Conservation (phyloP, 2,797 vertebrate genomes). For the Limnodromus scolopaceus region DNA sequence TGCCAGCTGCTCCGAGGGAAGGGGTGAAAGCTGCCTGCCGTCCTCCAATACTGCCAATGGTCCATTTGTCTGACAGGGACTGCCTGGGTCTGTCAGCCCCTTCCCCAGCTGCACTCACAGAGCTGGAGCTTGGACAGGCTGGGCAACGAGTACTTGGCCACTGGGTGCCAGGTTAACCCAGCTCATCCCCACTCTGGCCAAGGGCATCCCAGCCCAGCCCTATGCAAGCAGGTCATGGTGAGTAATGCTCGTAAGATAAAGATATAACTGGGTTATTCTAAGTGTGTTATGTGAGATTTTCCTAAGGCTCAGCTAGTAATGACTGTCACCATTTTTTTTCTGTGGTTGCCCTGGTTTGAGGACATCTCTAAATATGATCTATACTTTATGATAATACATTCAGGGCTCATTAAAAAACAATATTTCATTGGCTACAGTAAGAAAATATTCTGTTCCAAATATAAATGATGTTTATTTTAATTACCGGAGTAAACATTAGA, state of each 20-base stretch:
- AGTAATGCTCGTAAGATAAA: not conserved
- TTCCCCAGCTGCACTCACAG: accelerated
- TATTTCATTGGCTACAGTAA: not conserved
- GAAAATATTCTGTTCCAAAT: not conserved
- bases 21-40: accelerated
- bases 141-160: not conserved
- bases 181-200: accelerated
- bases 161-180: accelerated
- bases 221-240: not conserved
- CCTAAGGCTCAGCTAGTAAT: not conserved
- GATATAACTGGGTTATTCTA: not conserved
- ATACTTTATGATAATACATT: not conserved
- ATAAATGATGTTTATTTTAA: not conserved
- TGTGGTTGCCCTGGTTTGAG: not conserved
- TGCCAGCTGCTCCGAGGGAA: not conserved
- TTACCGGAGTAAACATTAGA: not conserved
- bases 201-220: not conserved
- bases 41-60: accelerated
- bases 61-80: accelerated
- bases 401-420: not conserved
- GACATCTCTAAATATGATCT: not conserved
- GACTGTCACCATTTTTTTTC: not conserved
- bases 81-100: not conserved
- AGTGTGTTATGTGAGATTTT: not conserved
- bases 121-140: not conserved